A percentile compares a stretch with the other conserved stretches of the same genome.
phyloP scores from a whole-genome alignment of 2,797 vertebrate species.

The Coccyzus lansbergi region DNA sequence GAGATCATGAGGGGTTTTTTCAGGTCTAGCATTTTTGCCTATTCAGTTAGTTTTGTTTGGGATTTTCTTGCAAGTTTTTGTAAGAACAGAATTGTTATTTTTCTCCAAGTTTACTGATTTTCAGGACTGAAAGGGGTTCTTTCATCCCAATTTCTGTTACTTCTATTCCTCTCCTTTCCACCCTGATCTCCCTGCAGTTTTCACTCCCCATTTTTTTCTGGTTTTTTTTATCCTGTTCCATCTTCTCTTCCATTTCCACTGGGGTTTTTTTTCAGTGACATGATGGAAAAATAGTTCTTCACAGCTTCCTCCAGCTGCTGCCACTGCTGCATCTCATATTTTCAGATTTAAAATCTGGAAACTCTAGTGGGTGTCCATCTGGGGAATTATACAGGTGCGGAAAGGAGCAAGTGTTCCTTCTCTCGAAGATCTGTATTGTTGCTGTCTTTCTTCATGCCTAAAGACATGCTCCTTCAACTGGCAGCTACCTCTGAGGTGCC shows the following conservation, averaged over 20 bases:
- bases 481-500: not conserved
- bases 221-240: not conserved
- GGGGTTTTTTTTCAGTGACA: not conserved
- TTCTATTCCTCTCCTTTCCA: not conserved
- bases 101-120: not conserved
- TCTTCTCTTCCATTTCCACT: not conserved
- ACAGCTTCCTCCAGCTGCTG: conserved; percentile 33
- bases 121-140: not conserved
- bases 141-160: not conserved
- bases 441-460: not conserved
- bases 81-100: not conserved
- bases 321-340: not conserved
- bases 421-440: not conserved
- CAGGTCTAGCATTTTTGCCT: not conserved
- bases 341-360: conserved; percentile 14
- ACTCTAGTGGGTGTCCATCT: not conserved
- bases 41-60: not conserved
- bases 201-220: not conserved
- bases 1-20: not conserved
- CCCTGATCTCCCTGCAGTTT: not conserved
- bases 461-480: not conserved
- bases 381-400: conserved; percentile 18
- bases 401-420: not conserved
- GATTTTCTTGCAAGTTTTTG: not conserved
- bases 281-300: not conserved